Evolutionary conservation across 92 coral and sea anemone genomes (phyloP).

Genomic region (Actinernus sp.): DNA sequence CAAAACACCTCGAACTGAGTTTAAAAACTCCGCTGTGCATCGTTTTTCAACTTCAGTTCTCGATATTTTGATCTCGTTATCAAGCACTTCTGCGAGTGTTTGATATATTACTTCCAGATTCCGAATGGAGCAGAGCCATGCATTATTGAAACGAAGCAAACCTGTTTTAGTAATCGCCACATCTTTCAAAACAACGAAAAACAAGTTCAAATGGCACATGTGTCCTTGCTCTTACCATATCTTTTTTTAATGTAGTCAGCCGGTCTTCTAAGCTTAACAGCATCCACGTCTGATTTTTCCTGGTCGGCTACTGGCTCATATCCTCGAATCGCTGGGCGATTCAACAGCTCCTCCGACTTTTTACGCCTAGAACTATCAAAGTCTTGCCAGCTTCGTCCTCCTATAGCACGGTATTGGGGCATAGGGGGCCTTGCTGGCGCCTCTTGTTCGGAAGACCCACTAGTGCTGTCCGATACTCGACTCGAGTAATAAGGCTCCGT

Average conservation of each 20-base stretch:
- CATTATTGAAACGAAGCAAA: neutral
- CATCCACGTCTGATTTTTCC: conserved; percentile 9
- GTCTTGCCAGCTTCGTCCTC: conserved; percentile 45
- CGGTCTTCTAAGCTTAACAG: conserved; percentile 27
- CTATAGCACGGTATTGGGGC: conserved; percentile 6
- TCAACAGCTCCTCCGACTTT: conserved; percentile 29
- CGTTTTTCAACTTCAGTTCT: too few species aligned
- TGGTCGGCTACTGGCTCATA: conserved; percentile 11
- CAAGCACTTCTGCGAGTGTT: too few species aligned
- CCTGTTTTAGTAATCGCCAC: too few species aligned
- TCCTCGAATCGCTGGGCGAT: conserved; percentile 16
- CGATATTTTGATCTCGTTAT: too few species aligned
- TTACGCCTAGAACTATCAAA: conserved; percentile 39
- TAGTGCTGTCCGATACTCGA: too few species aligned
- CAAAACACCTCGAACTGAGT: too few species aligned
- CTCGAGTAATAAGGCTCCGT: too few species aligned
- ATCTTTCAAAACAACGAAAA: too few species aligned
- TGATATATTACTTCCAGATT: too few species aligned
- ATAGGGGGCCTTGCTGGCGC: conserved; percentile 5
- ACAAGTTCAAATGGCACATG: too few species aligned
- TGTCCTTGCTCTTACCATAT: conserved; percentile 3
- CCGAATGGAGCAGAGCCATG: too few species aligned
- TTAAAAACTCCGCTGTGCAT: too few species aligned
- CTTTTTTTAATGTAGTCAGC: conserved; percentile 33
- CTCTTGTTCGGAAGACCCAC: neutral